Evolutionary conservation across 2,797 vertebrate genomes (phyloP).

Genomic region (Xenops minutus): DNA sequence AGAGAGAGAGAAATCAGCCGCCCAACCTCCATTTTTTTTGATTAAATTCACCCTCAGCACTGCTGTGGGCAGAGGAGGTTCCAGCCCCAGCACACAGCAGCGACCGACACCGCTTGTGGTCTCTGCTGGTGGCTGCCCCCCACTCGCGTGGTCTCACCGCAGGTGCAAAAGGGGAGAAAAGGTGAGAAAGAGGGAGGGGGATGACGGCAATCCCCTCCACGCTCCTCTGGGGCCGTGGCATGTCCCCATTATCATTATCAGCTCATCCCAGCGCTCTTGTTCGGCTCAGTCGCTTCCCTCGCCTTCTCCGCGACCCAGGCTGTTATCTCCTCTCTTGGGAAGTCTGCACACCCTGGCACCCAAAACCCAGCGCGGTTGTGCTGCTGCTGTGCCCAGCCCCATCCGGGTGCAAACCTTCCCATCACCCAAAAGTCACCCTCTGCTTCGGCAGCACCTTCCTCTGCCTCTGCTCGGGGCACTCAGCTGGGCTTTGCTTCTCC

Average conservation of each 20-base stretch:
- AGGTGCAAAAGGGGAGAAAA: neutral
- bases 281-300: neutral
- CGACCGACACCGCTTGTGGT: neutral
- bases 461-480: neutral
- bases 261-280: neutral
- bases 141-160: rapidly evolving
- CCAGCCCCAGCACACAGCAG: neutral
- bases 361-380: rapidly evolving
- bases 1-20: neutral
- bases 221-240: neutral
- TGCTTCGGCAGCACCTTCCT: rapidly evolving
- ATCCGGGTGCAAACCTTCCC: rapidly evolving
- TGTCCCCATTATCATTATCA: neutral
- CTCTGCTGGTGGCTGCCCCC: neutral
- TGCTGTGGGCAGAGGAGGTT: neutral
- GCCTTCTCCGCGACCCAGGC: neutral
- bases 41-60: neutral
- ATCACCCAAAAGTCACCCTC: neutral
- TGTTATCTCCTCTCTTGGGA: neutral
- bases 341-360: neutral
- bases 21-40: neutral
- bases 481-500: neutral
- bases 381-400: neutral
- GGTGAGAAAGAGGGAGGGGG: neutral
- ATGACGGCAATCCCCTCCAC: neutral